Evolutionary conservation across 1,140 invertebrate genomes (phyloP).

Genomic region (Contarinia nasturtii): DNA sequence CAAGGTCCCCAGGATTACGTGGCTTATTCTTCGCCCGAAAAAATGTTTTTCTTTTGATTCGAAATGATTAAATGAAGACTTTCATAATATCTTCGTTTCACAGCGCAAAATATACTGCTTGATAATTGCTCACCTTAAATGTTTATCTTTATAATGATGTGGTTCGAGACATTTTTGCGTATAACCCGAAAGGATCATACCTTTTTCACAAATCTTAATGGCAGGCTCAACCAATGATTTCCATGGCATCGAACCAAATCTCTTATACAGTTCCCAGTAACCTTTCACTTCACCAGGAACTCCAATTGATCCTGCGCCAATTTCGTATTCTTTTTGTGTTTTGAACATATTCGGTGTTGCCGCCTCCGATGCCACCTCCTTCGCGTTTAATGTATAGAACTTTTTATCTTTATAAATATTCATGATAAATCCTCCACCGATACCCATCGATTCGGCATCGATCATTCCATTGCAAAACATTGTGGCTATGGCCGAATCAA

Average conservation of each 20-base stretch:
- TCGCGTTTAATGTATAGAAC: slow-evolving; percentile 53
- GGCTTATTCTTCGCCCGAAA: too few relatives aligned
- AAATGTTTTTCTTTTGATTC: too few relatives aligned
- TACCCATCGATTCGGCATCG: slow-evolving; percentile 68
- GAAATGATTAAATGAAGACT: too few relatives aligned
- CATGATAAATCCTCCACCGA: slow-evolving; percentile 77
- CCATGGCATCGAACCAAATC: slow-evolving; percentile 73
- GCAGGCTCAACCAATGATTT: slow-evolving; percentile 54
- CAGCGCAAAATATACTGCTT: too few relatives aligned
- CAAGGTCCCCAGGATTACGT: too few relatives aligned
- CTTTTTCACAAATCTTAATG: slow-evolving; percentile 52
- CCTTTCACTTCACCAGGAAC: slow-evolving; percentile 84
- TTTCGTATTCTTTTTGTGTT: slow-evolving; percentile 11
- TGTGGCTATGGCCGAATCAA: slow-evolving; percentile 68
- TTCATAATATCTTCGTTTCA: too few relatives aligned
- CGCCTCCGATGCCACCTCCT: slow-evolving; percentile 55
- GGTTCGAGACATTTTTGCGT: too few relatives aligned
- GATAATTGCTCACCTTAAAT: too few relatives aligned
- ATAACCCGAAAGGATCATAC: too few relatives aligned
- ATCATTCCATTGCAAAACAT: slow-evolving; percentile 72
- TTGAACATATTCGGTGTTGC: slow-evolving; percentile 34
- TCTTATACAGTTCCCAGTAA: slow-evolving; percentile 63
- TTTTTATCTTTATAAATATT: slow-evolving; percentile 45
- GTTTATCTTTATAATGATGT: too few relatives aligned
- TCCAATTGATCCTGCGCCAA: slow-evolving; percentile 56